Evolutionary conservation across 2,113 vertebrate species (phyloP).

Genomic region (Mormoops blainvillei): DNA sequence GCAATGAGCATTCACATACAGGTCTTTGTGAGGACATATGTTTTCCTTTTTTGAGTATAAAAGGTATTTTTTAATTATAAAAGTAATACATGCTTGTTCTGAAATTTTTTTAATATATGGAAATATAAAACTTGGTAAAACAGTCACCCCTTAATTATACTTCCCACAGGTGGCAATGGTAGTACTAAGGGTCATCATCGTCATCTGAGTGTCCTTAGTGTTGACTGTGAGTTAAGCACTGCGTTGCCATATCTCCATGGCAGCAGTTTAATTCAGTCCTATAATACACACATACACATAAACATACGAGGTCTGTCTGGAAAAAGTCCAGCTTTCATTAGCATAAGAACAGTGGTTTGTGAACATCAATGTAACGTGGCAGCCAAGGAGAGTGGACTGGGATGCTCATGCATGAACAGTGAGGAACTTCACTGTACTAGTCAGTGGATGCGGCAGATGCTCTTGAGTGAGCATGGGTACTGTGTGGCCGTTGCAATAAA

Average conservation of each 20-base stretch:
- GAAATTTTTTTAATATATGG: not conserved
- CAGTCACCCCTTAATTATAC: not conserved
- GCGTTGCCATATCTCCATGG: not conserved
- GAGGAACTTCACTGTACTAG: too few relatives aligned
- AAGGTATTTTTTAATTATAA: not conserved
- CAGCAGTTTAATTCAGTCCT: not conserved
- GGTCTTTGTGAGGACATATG: not conserved
- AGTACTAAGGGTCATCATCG: not conserved
- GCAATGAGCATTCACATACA: not conserved
- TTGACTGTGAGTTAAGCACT: not conserved
- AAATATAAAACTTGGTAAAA: not conserved
- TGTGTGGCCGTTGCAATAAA: too few relatives aligned
- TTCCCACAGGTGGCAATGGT: not conserved
- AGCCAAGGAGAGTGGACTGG: too few relatives aligned
- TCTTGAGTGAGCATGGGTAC: too few relatives aligned
- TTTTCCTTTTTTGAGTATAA: constrained; percentile 6
- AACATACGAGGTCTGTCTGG: too few relatives aligned
- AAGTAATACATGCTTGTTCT: not conserved
- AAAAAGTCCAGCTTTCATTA: too few relatives aligned
- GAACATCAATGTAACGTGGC: too few relatives aligned
- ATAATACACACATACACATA: too few relatives aligned
- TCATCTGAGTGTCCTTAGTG: not conserved
- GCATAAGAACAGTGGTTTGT: too few relatives aligned
- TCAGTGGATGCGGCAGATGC: too few relatives aligned
- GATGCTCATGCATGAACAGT: too few relatives aligned